Base-by-base conservation (phyloP, 2,797 vertebrate genomes). In the Zonotrichia albicollis region DNA sequence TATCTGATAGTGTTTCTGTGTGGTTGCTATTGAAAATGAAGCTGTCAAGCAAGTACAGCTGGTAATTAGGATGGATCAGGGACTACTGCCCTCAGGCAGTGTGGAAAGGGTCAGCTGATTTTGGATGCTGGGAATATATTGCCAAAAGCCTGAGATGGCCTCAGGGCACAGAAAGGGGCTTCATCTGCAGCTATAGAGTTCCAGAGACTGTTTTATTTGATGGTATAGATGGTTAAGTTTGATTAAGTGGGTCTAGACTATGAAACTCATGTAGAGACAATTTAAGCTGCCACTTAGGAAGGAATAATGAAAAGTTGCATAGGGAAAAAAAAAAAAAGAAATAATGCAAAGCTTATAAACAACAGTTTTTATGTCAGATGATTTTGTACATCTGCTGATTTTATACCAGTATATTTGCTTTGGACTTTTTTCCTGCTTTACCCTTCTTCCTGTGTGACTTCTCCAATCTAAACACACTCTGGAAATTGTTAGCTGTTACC, bases 401-500 rank as follows among this genome's bases (percentile, higher is more conserved):
- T 87, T 73, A 53, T 87, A 92, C 58, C 27, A 75, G 29, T 78
- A 4, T 92, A 64, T 88, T 95, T 92, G 30, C 64, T 94, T 92
- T 96, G 94, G 87, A 79, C 18, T 50, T 84, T 57, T 76, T 42
- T 60, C 74, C 42, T 85, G 14, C 58, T 94, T 80, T 91, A 91
- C 55, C 78, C 70, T 90, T 90, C 92, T 87, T 91, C 87, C 94
- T 86, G 45, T 90, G 84, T 86, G 45, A 84, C 67, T 91, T 90
- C 27, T 86, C 91, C 87, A 95, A 81, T 70, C 82, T 78, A 95
- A 95, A 94, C 75, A 92, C 4, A n/a, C 64, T 84, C 70, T 96
- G 87, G 85, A 94, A 95, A 83, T 91, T 70, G 82, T 93, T 95
- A 84, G 66, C 66, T 84, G 48, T 87, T 95, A n/a, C 76, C 79